A percentile compares a stretch with the other conserved stretches of the same genome.
Evolutionary conservation across 2,888 invertebrate genomes (phyloP).

Genomic region (Boloria euphrosyne): DNA sequence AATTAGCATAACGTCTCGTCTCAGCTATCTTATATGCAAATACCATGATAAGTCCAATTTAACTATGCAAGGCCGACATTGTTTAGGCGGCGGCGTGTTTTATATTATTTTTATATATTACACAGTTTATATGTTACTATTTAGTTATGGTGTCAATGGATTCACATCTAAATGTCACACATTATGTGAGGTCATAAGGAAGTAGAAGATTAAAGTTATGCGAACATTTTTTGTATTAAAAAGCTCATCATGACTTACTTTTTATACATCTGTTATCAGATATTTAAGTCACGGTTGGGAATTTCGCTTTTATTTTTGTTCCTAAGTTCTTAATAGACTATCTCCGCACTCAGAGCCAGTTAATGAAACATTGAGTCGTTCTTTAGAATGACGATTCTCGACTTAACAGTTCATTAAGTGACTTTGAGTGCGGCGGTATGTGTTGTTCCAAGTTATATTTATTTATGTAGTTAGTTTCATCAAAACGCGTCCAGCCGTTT

Average conservation of each 20-base stretch:
- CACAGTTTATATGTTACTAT: conserved; percentile 51
- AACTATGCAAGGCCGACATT: conserved; percentile 56
- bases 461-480: too few relatives aligned
- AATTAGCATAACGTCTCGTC: conserved; percentile 44
- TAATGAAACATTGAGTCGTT: too few relatives aligned
- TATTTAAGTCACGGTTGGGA: too few relatives aligned
- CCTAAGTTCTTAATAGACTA: too few relatives aligned
- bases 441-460: too few relatives aligned
- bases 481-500: too few relatives aligned
- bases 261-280: too few relatives aligned
- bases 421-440: too few relatives aligned
- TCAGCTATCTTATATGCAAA: conserved; percentile 42
- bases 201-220: conserved; percentile 25
- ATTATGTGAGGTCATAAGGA: conserved; percentile 35
- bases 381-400: too few relatives aligned
- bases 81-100: conserved; percentile 47
- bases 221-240: background rate
- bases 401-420: too few relatives aligned
- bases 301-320: background rate
- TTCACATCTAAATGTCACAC: conserved; percentile 15
- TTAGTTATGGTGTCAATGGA: conserved; percentile 43
- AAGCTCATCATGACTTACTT: too few relatives aligned
- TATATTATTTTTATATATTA: conserved; percentile 54
- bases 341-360: too few relatives aligned
- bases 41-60: conserved; percentile 42